Percentiles rank a stretch among this genome's conserved stretches.
These are phyloP conservation scores for Xyrichtys novacula DNA, from an alignment of 2,797 vertebrate species.

Conservation along the genomic window DNA sequence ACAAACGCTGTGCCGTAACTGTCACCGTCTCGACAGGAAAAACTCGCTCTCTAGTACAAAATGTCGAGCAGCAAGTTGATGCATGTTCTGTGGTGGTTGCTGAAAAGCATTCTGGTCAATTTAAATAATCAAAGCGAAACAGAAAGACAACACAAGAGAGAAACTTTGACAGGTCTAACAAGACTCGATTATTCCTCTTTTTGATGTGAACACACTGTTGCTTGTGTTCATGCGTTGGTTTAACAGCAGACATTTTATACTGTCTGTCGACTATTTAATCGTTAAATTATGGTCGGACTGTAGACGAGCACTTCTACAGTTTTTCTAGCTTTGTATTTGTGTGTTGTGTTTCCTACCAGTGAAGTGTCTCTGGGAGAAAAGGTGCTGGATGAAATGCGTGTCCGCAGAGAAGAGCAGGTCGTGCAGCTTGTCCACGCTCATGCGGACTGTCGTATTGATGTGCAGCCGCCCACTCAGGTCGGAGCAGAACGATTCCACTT, in stretches of 20 bases:
- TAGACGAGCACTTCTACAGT: too few relatives aligned
- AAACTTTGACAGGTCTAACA: too few relatives aligned
- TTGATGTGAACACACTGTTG: neutral
- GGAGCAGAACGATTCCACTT: constrained; percentile 89
- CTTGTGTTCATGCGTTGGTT: too few relatives aligned
- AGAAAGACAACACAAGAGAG: neutral
- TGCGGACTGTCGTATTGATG: constrained; percentile 87
- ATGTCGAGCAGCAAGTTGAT: constrained; percentile 41
- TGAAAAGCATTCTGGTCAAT: neutral
- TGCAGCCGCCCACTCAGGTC: constrained; percentile 89
- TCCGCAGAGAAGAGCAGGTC: constrained; percentile 92
- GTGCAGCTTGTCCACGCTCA: constrained; percentile 90
- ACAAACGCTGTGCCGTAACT: constrained; percentile 19
- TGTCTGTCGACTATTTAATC: neutral
- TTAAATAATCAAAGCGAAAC: neutral
- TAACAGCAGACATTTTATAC: too few relatives aligned
- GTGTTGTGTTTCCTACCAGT: constrained; percentile 81
- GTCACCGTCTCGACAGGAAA: constrained; percentile 60
- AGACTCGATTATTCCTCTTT: too few relatives aligned
- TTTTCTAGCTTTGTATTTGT: too few relatives aligned
- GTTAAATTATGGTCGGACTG: neutral
- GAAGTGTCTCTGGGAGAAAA: constrained; percentile 91
- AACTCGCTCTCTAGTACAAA: constrained; percentile 42
- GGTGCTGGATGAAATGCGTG: constrained; percentile 89
- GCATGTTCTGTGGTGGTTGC: constrained; percentile 28